phyloP scores from a whole-genome alignment of 2,113 vertebrate genomes.

The Coreoperca whiteheadi region DNA sequence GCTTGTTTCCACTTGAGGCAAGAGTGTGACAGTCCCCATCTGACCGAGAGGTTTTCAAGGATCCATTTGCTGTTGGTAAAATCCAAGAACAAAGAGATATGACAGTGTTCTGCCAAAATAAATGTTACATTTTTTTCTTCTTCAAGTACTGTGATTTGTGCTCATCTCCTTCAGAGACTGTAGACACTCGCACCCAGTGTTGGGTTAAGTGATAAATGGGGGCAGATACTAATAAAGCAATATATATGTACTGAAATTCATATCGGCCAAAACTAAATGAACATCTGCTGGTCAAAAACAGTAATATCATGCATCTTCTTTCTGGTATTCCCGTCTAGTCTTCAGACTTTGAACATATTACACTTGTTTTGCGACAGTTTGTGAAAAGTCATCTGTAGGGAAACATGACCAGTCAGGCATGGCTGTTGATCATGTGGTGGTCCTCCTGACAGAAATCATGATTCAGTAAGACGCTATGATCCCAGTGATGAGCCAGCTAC shows the following conservation, averaged over 20 bases:
- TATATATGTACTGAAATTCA: not conserved
- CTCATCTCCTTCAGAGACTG: not conserved
- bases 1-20: constrained; percentile 27
- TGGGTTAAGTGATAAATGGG: not conserved
- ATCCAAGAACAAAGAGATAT: constrained; percentile 14
- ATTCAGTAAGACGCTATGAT: constrained; percentile 1
- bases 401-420: constrained; percentile 17
- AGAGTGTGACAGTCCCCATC: constrained; percentile 5
- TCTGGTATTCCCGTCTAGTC: not conserved
- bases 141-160: constrained; percentile 1
- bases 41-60: constrained; percentile 25
- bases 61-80: constrained; percentile 24
- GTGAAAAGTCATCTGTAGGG: constrained; percentile 2
- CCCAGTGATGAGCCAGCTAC: constrained; percentile 26
- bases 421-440: constrained; percentile 2
- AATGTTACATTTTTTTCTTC: not conserved
- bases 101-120: constrained; percentile 21
- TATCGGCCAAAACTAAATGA: not conserved
- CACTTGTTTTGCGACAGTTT: constrained; percentile 3
- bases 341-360: not conserved
- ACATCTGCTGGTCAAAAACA: not conserved
- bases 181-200: not conserved
- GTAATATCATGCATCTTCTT: not conserved
- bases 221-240: not conserved
- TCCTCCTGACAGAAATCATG: constrained; percentile 25